Conservation (phyloP, 2,888 invertebrate genomes). For the Scotopteryx bipunctaria region DNA sequence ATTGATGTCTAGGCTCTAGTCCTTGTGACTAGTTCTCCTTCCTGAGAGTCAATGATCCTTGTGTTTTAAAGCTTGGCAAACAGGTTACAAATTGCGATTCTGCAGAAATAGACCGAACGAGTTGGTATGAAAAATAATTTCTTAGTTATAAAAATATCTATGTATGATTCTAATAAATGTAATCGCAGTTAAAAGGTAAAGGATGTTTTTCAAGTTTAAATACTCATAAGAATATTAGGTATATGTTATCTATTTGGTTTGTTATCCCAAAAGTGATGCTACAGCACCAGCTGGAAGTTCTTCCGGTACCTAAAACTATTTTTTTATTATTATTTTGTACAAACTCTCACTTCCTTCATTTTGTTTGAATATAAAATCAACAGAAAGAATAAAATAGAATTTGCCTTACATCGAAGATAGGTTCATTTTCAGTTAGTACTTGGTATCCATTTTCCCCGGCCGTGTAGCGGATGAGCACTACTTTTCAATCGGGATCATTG, state of each 20-base stretch:
- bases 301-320: slow-evolving; percentile 7
- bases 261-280: slow-evolving; percentile 17
- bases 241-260: too few relatives aligned
- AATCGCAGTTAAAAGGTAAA: too few relatives aligned
- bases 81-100: slow-evolving; percentile 21
- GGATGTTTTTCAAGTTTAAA: too few relatives aligned
- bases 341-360: too few relatives aligned
- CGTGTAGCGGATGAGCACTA: neutral
- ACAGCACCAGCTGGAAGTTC: slow-evolving; percentile 7
- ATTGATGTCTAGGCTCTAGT: slow-evolving; percentile 8
- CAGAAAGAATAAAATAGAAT: too few relatives aligned
- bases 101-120: slow-evolving; percentile 6
- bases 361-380: too few relatives aligned
- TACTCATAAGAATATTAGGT: too few relatives aligned
- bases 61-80: slow-evolving; percentile 8
- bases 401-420: neutral
- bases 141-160: too few relatives aligned
- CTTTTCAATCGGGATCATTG: too few relatives aligned
- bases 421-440: neutral
- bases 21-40: slow-evolving; percentile 12
- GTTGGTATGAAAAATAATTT: too few relatives aligned
- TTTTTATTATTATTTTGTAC: too few relatives aligned
- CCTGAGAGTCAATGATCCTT: slow-evolving; percentile 15
- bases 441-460: slow-evolving; percentile 8
- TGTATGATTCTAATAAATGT: too few relatives aligned